Evolutionary conservation across 2,797 vertebrate genomes (phyloP).

Genomic region (Natrix natrix): DNA sequence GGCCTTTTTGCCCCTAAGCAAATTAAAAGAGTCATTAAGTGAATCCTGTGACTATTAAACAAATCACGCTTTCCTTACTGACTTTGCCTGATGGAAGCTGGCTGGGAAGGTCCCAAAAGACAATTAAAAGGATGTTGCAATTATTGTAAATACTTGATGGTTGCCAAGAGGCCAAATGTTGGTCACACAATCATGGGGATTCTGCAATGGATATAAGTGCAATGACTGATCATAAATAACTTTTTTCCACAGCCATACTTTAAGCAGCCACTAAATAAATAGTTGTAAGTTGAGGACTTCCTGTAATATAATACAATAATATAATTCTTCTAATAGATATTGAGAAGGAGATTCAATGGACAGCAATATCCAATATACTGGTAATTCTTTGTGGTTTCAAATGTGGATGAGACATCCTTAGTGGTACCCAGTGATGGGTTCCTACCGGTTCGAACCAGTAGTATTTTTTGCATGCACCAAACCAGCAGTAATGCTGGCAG

Average conservation of each 20-base stretch:
- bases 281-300: background rate
- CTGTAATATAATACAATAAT: background rate
- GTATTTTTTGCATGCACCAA: too few species aligned
- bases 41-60: background rate
- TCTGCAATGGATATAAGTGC: background rate
- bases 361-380: background rate
- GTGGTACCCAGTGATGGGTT: too few species aligned
- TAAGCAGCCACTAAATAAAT: background rate
- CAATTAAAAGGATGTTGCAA: background rate
- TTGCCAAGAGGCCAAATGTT: background rate
- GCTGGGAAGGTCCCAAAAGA: background rate
- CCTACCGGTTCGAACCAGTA: too few species aligned
- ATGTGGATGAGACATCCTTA: background rate
- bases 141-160: background rate
- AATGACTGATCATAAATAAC: background rate
- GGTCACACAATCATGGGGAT: background rate
- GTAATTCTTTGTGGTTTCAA: background rate
- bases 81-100: background rate
- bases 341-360: background rate
- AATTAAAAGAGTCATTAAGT: background rate
- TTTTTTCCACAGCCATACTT: background rate
- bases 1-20: background rate
- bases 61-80: background rate
- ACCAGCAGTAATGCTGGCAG: too few species aligned
- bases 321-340: background rate